A percentile compares a stretch with the other conserved stretches of the same genome.
phyloP scores from a whole-genome alignment of 1,140 invertebrate species.

The Parapsyche elsis region DNA sequence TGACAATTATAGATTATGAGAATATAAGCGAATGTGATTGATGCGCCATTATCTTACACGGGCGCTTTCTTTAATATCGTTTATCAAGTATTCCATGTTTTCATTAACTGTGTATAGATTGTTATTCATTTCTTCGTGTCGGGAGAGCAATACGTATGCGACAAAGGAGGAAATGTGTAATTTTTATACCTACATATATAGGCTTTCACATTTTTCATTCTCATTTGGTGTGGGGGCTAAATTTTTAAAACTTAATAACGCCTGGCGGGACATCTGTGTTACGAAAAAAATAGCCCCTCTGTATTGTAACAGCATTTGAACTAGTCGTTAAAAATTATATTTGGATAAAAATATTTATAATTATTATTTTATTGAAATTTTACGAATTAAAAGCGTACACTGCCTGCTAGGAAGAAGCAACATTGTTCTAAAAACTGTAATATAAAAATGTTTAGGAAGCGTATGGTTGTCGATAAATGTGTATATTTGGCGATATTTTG shows the following conservation, averaged over 20 bases:
- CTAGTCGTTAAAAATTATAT: slow-evolving; percentile 54
- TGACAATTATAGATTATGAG: slow-evolving; percentile 49
- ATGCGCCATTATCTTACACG: slow-evolving; percentile 33
- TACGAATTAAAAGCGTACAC: slow-evolving; percentile 52
- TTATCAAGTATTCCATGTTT: slow-evolving; percentile 46
- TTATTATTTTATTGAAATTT: slow-evolving; percentile 52
- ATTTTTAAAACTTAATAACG: neutral
- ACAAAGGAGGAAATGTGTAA: slow-evolving; percentile 37
- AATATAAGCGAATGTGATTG: slow-evolving; percentile 50
- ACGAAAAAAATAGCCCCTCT: slow-evolving; percentile 11
- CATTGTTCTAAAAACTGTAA: slow-evolving; percentile 52
- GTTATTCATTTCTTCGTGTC: slow-evolving; percentile 43
- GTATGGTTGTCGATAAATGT: slow-evolving; percentile 49
- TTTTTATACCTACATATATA: too few relatives aligned
- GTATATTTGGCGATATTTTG: slow-evolving; percentile 56
- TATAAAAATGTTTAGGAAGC: slow-evolving; percentile 51
- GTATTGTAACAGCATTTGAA: slow-evolving; percentile 51
- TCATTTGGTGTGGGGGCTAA: slow-evolving; percentile 25
- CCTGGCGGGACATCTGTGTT: neutral
- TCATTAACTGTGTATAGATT: slow-evolving; percentile 40
- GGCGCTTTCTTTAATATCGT: slow-evolving; percentile 47
- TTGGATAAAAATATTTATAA: slow-evolving; percentile 50
- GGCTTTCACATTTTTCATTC: slow-evolving; percentile 45
- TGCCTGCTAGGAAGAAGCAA: slow-evolving; percentile 52
- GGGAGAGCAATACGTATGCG: slow-evolving; percentile 41